Evolutionary conservation across 2,888 invertebrate species (phyloP), one percentile per base, ranked within the genome.

Genomic region (Drosophila histrio): DNA sequence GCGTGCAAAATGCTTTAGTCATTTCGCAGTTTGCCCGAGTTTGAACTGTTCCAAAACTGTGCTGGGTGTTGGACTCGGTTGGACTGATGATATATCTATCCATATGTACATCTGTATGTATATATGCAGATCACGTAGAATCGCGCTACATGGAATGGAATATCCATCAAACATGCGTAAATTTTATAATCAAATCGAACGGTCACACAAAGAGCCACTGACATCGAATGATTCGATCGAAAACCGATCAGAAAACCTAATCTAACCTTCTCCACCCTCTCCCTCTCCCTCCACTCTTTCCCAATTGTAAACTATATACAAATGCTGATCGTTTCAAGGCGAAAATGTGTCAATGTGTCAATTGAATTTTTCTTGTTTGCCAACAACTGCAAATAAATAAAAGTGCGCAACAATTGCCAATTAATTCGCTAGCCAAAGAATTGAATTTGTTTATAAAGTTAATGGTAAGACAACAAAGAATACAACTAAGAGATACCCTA

Each of bases 311-410:
- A 19, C 36, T 22, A 15, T 9, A 30, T 11, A 53, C 28, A 44
- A 32, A n/a, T 44, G 38, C 46, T 38, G 22, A 22, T 47, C 19
- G 46, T 44, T 43, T 62, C 79, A 72, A 79, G 79, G 67, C 58
- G 44, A 54, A 72, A 86, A 86, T 88, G 86, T 88, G 83, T 86
- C 88, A 84, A 79, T 86, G 75, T 88, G 88, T 77, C 86, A 86
- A 82, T 79, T 77, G 86, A 47, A 49, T 68, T 60, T 66, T 72
- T 62, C 57, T 65, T 66, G 19, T 52, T 60, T 56, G 43, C 21
- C 49, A 38, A 53, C 62, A 76, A 72, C 72, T 69, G 79, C 76
- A 70, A 70, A 67, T 72, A 72, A 77, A 77, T 67, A 64, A 73
- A 46, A 49, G 62, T 21, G 17, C 39, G 11, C 44, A 75, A 75